These are phyloP conservation scores for Drosophila neutralis DNA, from an alignment of 2,888 invertebrate genomes.

Conservation along the genomic window DNA sequence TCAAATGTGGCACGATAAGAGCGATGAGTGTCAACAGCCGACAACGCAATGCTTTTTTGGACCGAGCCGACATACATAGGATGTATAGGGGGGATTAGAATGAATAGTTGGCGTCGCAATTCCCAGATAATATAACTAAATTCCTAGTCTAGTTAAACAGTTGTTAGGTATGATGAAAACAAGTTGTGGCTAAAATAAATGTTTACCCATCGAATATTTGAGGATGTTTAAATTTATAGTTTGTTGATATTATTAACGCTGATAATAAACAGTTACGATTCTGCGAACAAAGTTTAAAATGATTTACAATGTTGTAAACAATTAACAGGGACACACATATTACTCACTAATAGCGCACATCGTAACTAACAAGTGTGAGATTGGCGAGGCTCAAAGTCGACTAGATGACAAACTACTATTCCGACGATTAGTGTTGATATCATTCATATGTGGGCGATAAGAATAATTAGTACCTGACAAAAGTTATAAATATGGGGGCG, in stretches of 20 bases:
- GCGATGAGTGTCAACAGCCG: constrained; percentile 52
- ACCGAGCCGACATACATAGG: constrained; percentile 12
- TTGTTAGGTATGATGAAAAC: not conserved
- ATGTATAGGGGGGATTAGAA: not conserved
- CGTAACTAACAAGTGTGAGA: constrained; percentile 14
- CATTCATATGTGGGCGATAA: constrained; percentile 21
- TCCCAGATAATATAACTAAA: constrained; percentile 32
- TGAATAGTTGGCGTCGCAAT: constrained; percentile 11
- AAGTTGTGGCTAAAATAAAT: constrained; percentile 2
- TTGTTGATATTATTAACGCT: constrained; percentile 13
- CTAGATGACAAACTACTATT: constrained; percentile 5
- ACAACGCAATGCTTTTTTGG: constrained; percentile 32
- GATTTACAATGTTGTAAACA: constrained; percentile 22
- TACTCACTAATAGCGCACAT: not conserved
- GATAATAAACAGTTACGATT: constrained; percentile 7
- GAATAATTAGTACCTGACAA: constrained; percentile 9
- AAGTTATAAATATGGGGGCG: constrained; percentile 12
- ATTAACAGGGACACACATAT: not conserved
- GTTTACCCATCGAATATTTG: constrained; percentile 1
- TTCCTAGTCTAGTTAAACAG: constrained; percentile 5
- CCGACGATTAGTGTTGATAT: not conserved
- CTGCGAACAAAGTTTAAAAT: constrained; percentile 8
- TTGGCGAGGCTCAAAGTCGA: constrained; percentile 35
- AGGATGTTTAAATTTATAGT: constrained; percentile 16
- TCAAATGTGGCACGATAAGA: constrained; percentile 36